Evolutionary conservation across 2,113 vertebrate species (phyloP).

Genomic region (Phrynosoma platyrhinos): DNA sequence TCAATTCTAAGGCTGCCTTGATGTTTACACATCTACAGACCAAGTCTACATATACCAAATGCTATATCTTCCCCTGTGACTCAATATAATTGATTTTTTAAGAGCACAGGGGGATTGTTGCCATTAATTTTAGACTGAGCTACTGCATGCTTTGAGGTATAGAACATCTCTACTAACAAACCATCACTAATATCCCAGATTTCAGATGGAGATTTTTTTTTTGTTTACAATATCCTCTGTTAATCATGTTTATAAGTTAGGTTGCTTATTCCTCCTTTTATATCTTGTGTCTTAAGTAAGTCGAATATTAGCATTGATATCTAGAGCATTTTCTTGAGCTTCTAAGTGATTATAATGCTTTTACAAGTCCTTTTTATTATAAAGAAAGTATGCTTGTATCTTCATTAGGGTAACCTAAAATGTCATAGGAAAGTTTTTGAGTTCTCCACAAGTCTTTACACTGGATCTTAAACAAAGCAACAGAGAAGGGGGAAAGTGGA

Average conservation of each 20-base stretch:
- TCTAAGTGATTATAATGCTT: too few species aligned
- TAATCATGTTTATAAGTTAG: too few species aligned
- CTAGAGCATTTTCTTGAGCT: too few species aligned
- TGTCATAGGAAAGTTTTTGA: background rate
- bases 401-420: background rate
- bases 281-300: too few species aligned
- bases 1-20: background rate
- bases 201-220: too few species aligned
- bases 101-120: background rate
- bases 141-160: background rate
- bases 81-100: constrained; percentile 5
- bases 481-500: background rate
- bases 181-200: background rate
- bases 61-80: background rate
- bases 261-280: too few species aligned
- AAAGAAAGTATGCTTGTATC: background rate
- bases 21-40: background rate
- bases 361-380: background rate
- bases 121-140: constrained; percentile 1
- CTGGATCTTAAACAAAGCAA: background rate
- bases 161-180: background rate
- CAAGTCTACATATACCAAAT: background rate
- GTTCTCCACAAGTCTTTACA: background rate
- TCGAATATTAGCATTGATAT: too few species aligned
- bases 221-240: too few species aligned